Conservation (phyloP, 2,888 invertebrate genomes). For the Drosophila birchii region DNA sequence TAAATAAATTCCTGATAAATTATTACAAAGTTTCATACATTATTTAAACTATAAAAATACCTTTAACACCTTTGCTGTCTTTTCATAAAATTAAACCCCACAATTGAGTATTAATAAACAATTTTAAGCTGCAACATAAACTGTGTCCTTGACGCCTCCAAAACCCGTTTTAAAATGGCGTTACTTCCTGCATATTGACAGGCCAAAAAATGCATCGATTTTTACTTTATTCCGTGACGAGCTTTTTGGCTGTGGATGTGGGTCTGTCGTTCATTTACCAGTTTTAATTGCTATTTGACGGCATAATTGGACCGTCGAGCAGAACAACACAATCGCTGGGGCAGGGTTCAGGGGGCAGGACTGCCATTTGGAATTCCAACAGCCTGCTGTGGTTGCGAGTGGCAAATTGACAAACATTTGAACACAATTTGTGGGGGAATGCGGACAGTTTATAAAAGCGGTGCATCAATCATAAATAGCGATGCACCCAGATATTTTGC, state of each 20-base stretch:
- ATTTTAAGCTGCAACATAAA: not conserved
- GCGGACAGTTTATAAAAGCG: conserved; percentile 39
- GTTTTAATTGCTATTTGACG: conserved; percentile 44
- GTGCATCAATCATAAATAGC: conserved; percentile 45
- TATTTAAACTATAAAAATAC: not conserved
- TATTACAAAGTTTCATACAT: not conserved
- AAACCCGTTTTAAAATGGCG: not conserved
- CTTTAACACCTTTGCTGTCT: not conserved
- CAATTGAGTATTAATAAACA: conserved; percentile 1
- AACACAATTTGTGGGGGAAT: conserved; percentile 29
- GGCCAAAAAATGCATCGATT: conserved; percentile 18
- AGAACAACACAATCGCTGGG: conserved; percentile 39
- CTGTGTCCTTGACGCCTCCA: not conserved
- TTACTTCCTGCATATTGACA: not conserved
- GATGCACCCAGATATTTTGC: conserved; percentile 12
- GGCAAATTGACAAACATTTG: conserved; percentile 61
- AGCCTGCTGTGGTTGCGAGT: conserved; percentile 34
- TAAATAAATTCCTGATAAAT: not conserved
- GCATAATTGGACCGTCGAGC: conserved; percentile 47
- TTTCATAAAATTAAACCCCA: not conserved
- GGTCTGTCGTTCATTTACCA: conserved; percentile 37
- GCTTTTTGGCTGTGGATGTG: not conserved
- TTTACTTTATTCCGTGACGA: conserved; percentile 5
- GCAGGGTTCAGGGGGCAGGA: conserved; percentile 10
- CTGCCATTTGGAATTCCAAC: conserved; percentile 34